These are phyloP conservation scores for Nemapogon koenigi DNA, from an alignment of 2,888 invertebrate genomes.

Conservation along the genomic window DNA sequence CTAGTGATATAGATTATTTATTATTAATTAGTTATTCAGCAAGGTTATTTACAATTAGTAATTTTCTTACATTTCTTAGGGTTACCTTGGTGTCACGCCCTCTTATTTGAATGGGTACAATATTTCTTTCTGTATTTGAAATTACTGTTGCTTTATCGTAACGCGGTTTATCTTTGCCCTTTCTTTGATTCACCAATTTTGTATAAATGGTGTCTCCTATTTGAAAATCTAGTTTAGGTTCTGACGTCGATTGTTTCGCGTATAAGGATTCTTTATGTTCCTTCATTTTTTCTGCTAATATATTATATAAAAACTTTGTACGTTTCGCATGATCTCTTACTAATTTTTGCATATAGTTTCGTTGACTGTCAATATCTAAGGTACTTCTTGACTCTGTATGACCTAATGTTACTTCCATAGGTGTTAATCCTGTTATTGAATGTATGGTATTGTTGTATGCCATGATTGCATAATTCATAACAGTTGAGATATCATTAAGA, in stretches of 20 bases:
- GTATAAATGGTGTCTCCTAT: constrained; percentile 15
- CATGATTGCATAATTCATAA: constrained; percentile 21
- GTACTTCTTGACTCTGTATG: constrained; percentile 17
- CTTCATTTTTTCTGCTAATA: constrained; percentile 14
- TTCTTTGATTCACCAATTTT: constrained; percentile 15
- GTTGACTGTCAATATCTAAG: constrained; percentile 18
- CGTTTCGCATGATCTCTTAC: constrained; percentile 19
- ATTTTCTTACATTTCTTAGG: constrained; percentile 15
- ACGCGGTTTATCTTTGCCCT: constrained; percentile 17
- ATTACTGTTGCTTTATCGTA: constrained; percentile 13
- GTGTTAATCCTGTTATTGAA: constrained; percentile 17
- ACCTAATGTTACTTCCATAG: constrained; percentile 20
- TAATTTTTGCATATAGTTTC: constrained; percentile 18
- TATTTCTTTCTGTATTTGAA: constrained; percentile 10
- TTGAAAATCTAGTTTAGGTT: constrained; percentile 13
- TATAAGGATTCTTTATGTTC: constrained; percentile 13
- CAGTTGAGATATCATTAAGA: constrained; percentile 16
- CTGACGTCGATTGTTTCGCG: constrained; percentile 10
- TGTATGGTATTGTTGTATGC: constrained; percentile 21
- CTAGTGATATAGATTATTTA: constrained; percentile 1
- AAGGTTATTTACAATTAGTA: background rate
- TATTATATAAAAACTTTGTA: constrained; percentile 15
- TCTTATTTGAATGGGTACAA: constrained; percentile 13
- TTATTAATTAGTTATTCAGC: background rate
- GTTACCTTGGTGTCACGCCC: constrained; percentile 16